phyloP scores from a whole-genome alignment of 2,797 vertebrate genomes.

The Aselliscus stoliczkanus region DNA sequence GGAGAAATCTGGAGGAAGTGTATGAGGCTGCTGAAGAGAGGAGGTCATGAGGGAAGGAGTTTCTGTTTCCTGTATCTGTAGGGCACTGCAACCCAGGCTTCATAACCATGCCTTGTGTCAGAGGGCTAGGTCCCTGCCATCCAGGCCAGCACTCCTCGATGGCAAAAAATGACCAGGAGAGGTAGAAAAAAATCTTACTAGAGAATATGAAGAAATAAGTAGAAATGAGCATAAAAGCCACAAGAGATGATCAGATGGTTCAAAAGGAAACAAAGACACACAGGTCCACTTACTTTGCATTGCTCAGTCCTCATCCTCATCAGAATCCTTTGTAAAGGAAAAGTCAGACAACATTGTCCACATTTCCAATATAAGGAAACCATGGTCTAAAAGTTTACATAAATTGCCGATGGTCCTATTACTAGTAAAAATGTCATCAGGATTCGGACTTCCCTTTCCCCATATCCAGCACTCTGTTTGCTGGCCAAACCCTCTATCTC shows the following conservation, averaged over 20 bases:
- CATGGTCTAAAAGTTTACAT: neutral
- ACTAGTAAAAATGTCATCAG: neutral
- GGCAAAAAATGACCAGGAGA: neutral
- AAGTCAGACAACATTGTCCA: neutral
- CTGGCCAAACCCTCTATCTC: neutral
- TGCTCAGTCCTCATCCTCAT: neutral
- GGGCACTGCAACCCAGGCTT: neutral
- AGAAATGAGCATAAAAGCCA: neutral
- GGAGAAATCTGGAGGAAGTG: neutral
- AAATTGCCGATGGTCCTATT: neutral
- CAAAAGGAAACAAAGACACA: neutral
- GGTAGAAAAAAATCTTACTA: neutral
- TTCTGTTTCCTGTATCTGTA: neutral
- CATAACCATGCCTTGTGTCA: neutral
- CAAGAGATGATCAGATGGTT: neutral
- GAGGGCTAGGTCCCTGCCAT: neutral
- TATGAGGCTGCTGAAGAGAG: neutral
- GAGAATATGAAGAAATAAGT: neutral
- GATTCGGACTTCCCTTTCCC: neutral
- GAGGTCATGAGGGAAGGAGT: neutral
- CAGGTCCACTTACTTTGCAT: neutral
- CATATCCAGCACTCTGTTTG: neutral
- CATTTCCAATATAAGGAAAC: neutral
- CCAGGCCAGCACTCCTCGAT: neutral
- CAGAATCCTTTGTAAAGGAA: neutral